Conservation (phyloP, 2,797 vertebrate species). For the Eospalax fontanierii region DNA sequence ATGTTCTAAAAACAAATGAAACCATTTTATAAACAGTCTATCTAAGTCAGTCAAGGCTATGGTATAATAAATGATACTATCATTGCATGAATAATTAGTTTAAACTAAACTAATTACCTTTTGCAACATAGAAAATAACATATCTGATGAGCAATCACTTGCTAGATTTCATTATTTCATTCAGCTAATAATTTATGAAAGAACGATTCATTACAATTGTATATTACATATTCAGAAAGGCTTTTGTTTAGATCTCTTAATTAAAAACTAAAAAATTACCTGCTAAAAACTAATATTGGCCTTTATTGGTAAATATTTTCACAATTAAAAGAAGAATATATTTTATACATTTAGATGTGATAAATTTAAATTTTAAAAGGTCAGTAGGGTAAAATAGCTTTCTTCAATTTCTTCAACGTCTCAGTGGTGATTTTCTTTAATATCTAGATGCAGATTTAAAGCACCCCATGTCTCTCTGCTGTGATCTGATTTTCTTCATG, state of each 20-base stretch:
- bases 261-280: too few species aligned
- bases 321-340: not conserved
- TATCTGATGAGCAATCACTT: not conserved
- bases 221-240: not conserved
- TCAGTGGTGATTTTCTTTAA: conserved; percentile 18
- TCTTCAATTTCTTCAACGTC: not conserved
- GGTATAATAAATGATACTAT: not conserved
- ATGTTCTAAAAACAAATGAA: conserved; percentile 34
- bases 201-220: not conserved
- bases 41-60: conserved; percentile 29
- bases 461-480: not conserved
- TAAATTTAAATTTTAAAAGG: conserved; percentile 17
- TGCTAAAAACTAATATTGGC: conserved; percentile 45
- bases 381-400: not conserved
- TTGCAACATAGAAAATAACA: not conserved
- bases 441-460: not conserved
- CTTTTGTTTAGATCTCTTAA: conserved; percentile 6
- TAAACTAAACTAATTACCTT: conserved; percentile 9
- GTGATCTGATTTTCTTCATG: not conserved
- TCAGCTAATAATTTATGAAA: conserved; percentile 24
- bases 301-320: not conserved
- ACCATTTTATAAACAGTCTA: not conserved
- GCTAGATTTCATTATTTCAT: conserved; percentile 1
- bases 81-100: not conserved
- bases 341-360: not conserved